Evolutionary conservation across 2,113 vertebrate genomes (phyloP), one percentile per base, ranked within the genome.

Genomic region (Sapajus apella): DNA sequence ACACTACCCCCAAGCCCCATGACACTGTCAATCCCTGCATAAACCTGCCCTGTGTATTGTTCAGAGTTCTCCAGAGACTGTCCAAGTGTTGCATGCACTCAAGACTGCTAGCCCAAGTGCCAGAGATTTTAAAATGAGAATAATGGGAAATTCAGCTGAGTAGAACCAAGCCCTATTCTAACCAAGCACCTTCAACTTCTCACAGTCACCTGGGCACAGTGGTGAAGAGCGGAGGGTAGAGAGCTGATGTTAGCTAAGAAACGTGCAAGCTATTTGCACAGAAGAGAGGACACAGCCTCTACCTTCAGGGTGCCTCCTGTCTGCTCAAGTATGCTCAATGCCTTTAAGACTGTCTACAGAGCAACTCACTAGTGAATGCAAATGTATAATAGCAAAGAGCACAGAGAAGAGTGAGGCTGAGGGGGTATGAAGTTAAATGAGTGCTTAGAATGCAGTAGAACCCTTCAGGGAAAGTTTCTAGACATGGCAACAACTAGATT

Each of bases 391-490:
- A 93, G 58, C 17, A 4, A 10, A 70, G 8, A 56, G 45, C 45
- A 7, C 43, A 76, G 21, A 92, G 79, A 94, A 90, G 50, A 91
- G 58, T 30, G 81, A 30, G 55, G 10, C 79, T 40, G n/a, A 88
- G 66, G 43, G 56, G 47, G 32, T 0, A 0, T 18, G 55, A 64
- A 43, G 35, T 56, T 87, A 16, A 95, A 95, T 75, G 14, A 82
- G 47, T 9, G 0, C 55, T 95, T 68, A 30, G 87, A 91, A 84
- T 27, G 27, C 73, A 64, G 21, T 13, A 45, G 79, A 87, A 58
- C 27, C 11, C 80, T 77, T 76, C 87, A 87, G 80, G 64, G 50
- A 73, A 94, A 84, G 35, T 84, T 96, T 93, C 87, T 82, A 87
- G 75, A 91, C 35, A 40, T 47, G 73, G 35, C 61, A 40, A 76